Base-by-base conservation (phyloP, 2,797 vertebrate species). In the Gobionotothen gibberifrons region DNA sequence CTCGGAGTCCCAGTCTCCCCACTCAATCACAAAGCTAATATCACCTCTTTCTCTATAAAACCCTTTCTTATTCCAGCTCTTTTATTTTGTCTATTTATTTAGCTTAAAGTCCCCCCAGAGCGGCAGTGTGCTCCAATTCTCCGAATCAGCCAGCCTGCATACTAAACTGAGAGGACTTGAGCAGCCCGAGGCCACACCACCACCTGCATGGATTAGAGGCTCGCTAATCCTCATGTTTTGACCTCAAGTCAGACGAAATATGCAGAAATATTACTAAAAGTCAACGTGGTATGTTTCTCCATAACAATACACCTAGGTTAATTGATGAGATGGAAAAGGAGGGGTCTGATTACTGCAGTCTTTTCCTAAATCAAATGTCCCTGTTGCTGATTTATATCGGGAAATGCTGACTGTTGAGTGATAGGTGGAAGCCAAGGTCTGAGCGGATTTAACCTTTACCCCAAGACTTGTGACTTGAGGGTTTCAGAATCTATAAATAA, bases 11-110 rank as follows among this genome's bases (percentile, higher is more conserved):
- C 93, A 85, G 81, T 88, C 80, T 94, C 93, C 93, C 93, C 58
- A 81, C 82, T 93, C 93, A 94, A 94, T 95, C 94, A 94, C 89
- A 92, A 89, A 92, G 83, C 91, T 92, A 93, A 95, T 93, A 93
- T 91, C 79, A 82, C 88, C 85, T 87, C 83, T 90, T 90, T 88
- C 81, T 90, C 83, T 80, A 85, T 87, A 88, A 92, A 84, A 86
- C 68, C 73, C 69, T 78, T 85, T 85, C 69, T 86, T 89, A 85
- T 87, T 88, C 77, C 55, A 58, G 63, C 70, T 78, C 78, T 89
- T 90, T 92, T 93, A 90, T 92, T 91, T 80, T 89, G 89, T 90
- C 92, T 93, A 91, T 95, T 94, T 94, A 92, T 93, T 93, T 93
- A 90, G 87, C 85, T 86, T 74, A 88, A 85, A 92, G 81, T 87